Evolutionary conservation across 2,888 invertebrate genomes (phyloP), one percentile per base, ranked within the genome.

Genomic region (Dynastes grantii): DNA sequence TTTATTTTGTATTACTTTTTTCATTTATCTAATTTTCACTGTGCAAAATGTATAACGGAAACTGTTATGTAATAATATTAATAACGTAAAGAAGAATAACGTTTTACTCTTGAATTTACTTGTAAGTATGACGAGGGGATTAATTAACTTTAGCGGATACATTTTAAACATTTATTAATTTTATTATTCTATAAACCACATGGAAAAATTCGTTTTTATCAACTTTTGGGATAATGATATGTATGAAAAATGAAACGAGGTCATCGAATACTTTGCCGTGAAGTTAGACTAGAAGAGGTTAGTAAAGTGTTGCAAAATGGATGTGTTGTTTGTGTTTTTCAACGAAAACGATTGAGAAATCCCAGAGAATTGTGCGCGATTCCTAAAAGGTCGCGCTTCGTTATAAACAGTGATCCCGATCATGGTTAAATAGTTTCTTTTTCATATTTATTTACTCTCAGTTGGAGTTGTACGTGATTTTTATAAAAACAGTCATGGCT

Each of bases 401-500:
- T 37, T 22, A 68, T 45, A 13, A n/a, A 27, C 32, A 11, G 11
- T 55, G 40, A 16, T 61, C 55, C 67, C 40, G 55, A 76, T 29
- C 22, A 68, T 68, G 76, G 45, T 68, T 27, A 73, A 55, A 73
- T 70, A 58, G 70, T 53, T 11, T 2, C 2, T 22, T 32, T 32
- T 9, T 49, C 37, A 55, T 40, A 70, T 32, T 51, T 45, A 32
- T 70, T 45, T 51, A n/a, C 51, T 22, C 37, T 45, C 4, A 6
- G 22, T 58, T 13, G 51, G 40, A 67, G 78, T 78, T 80, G 79
- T 84, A 84, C 84, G 84, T 84, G 84, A 81, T 82, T 81, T 81
- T 81, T 79, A 76, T 77, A 77, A 81, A 81, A 81, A 82, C 83
- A 83, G 81, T 81, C 82, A 84, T 84, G 84, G 84, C 84, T 81